Evolutionary conservation across 1,140 invertebrate genomes (phyloP).

Genomic region (Atta cephalotes): DNA sequence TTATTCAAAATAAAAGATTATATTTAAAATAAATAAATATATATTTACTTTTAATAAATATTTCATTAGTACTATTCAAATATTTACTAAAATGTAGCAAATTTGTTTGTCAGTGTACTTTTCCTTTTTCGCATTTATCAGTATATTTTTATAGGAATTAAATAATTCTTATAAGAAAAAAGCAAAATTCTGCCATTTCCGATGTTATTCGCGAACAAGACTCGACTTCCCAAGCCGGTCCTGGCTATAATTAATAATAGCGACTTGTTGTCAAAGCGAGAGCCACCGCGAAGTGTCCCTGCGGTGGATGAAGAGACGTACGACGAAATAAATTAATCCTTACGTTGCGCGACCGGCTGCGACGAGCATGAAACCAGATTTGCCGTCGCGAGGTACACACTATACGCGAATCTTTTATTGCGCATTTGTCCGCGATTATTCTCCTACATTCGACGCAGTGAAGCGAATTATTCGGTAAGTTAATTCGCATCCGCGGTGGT

Average conservation of each 20-base stretch:
- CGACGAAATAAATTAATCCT: slow-evolving; percentile 38
- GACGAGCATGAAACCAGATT: slow-evolving; percentile 48
- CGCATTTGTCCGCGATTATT: slow-evolving; percentile 7
- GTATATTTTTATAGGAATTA: background rate
- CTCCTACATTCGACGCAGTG: background rate
- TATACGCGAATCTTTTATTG: background rate
- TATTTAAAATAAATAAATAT: too few relatives aligned
- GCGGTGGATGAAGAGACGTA: slow-evolving; percentile 1
- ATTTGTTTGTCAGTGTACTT: background rate
- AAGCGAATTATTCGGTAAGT: slow-evolving; percentile 29
- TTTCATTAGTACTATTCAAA: too few relatives aligned
- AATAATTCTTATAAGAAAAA: background rate
- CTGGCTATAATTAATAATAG: slow-evolving; percentile 34
- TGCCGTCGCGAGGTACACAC: slow-evolving; percentile 24
- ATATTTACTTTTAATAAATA: too few relatives aligned
- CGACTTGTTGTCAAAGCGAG: slow-evolving; percentile 38
- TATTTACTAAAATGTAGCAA: too few relatives aligned
- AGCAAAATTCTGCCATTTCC: background rate
- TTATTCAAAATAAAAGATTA: too few relatives aligned
- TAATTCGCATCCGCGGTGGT: slow-evolving; percentile 10
- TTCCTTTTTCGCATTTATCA: too few relatives aligned
- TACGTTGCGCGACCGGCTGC: background rate
- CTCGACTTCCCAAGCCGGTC: background rate
- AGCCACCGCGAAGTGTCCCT: slow-evolving; percentile 5
- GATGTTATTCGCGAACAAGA: background rate